Percentiles rank a stretch among this genome's conserved stretches.
phyloP scores from a whole-genome alignment of 2,113 vertebrate genomes.

The Catharus fuscescens region DNA sequence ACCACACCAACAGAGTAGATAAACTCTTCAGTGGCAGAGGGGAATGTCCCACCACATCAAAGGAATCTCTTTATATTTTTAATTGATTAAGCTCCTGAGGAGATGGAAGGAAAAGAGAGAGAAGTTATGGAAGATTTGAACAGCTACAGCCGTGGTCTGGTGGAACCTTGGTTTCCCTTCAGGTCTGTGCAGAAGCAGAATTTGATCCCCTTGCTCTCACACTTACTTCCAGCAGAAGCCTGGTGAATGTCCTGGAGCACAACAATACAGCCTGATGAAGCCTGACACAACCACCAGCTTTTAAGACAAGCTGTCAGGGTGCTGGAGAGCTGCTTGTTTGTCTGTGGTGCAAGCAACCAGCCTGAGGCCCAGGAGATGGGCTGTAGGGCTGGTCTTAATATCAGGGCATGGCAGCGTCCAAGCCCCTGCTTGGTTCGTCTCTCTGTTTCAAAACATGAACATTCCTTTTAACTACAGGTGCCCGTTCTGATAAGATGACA shows the following conservation, averaged over 20 bases:
- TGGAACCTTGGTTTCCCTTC: background rate
- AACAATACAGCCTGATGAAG: fast-evolving
- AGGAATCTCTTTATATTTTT: background rate
- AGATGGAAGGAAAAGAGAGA: background rate
- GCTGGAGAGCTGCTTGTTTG: background rate
- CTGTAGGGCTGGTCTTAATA: background rate
- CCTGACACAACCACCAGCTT: background rate
- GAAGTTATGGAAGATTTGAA: background rate
- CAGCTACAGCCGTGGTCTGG: background rate
- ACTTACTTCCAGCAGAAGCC: background rate
- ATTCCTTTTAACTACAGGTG: background rate
- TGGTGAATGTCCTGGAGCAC: background rate
- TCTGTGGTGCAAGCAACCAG: background rate
- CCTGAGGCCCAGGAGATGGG: background rate
- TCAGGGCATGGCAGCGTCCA: fast-evolving
- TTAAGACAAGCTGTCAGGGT: background rate
- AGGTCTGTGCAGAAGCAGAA: background rate
- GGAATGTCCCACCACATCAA: background rate
- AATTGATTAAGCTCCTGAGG: background rate
- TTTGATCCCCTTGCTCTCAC: background rate
- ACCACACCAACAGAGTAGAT: background rate
- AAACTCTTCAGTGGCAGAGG: background rate
- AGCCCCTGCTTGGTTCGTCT: background rate
- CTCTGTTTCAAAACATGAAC: background rate
- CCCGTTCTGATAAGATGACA: fast-evolving